Conservation (phyloP, 2,113 vertebrate species). For the Ciconia boyciana region DNA sequence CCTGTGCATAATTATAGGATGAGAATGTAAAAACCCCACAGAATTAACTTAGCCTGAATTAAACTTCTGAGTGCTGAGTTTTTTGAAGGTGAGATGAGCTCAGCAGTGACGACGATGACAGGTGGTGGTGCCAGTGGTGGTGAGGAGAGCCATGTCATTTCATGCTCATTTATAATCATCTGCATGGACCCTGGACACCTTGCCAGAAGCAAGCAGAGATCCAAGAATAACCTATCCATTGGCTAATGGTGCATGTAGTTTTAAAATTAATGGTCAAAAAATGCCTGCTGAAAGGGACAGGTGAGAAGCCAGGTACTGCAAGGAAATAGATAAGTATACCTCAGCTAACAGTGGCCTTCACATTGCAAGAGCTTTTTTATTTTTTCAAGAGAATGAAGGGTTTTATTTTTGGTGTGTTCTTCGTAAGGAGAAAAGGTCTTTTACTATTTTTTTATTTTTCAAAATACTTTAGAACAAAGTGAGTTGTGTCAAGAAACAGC, state of each 20-base stretch:
- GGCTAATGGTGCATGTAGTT: neutral
- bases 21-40: conserved; percentile 8
- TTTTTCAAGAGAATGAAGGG: neutral
- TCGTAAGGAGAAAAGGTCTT: neutral
- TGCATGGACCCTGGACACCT: neutral
- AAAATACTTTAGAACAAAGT: neutral
- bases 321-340: neutral
- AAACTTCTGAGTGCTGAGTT: conserved; percentile 37
- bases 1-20: conserved; percentile 44
- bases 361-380: neutral
- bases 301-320: neutral
- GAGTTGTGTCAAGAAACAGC: neutral
- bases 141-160: conserved; percentile 9
- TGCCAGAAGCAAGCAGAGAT: conserved; percentile 30
- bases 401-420: neutral
- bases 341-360: neutral
- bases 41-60: conserved; percentile 38
- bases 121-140: neutral
- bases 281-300: neutral
- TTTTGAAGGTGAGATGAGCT: conserved; percentile 43
- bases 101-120: conserved; percentile 1
- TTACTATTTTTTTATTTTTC: neutral
- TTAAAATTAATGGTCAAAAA: neutral
- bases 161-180: neutral
- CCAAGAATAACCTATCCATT: conserved; percentile 62